A percentile compares a stretch with the other conserved stretches of the same genome.
phyloP scores from a whole-genome alignment of 2,113 vertebrate species.

The Hypomesus transpacificus region DNA sequence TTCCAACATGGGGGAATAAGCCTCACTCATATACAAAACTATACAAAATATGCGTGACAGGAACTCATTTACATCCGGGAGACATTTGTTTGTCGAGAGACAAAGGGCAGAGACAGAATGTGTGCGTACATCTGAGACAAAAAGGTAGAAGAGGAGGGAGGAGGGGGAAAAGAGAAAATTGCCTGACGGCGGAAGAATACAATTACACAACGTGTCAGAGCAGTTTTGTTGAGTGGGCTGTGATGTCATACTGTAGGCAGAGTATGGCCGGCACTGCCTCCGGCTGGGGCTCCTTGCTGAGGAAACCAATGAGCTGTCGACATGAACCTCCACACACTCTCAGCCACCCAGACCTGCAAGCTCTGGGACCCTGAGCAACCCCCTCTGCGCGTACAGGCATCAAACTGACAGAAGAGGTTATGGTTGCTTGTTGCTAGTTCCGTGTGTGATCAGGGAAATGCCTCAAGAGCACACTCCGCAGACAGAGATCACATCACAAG shows the following conservation, averaged over 20 bases:
- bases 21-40: too few species aligned
- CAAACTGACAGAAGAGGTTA: too few species aligned
- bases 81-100: too few species aligned
- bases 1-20: too few species aligned
- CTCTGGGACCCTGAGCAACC: neutral
- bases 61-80: too few species aligned
- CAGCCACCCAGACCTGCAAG: neutral
- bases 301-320: neutral
- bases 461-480: too few species aligned
- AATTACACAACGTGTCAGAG: conserved; percentile 31
- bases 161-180: neutral
- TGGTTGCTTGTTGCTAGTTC: too few species aligned
- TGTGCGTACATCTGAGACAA: neutral
- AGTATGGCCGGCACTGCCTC: neutral
- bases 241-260: neutral
- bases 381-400: neutral
- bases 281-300: neutral
- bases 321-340: neutral
- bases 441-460: too few species aligned
- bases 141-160: neutral
- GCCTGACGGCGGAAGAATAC: neutral
- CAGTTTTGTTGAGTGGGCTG: conserved; percentile 12
- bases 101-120: too few species aligned
- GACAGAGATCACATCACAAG: too few species aligned
- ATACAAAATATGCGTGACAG: too few species aligned